phyloP scores from a whole-genome alignment of 2,888 invertebrate species.

The Panzeria rudis region DNA sequence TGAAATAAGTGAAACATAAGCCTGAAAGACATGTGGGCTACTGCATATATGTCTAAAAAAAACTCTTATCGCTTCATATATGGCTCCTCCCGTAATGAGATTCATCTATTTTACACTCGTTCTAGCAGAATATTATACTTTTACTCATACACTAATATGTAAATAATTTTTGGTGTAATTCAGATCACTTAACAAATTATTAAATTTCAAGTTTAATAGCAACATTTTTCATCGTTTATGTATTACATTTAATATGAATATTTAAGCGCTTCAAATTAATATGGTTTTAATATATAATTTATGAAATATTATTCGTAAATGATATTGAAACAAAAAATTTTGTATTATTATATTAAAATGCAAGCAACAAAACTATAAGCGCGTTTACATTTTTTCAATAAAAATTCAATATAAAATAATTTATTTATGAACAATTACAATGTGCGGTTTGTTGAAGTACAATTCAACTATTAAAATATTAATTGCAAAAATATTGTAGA shows the following conservation, averaged over 20 bases:
- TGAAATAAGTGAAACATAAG: no score
- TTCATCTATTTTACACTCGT: no score
- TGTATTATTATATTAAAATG: constrained; percentile 6
- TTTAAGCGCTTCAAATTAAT: constrained; percentile 63
- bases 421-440: constrained; percentile 59
- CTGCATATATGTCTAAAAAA: no score
- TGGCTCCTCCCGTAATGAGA: no score
- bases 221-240: not conserved
- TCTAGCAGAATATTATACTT: no score
- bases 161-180: no score
- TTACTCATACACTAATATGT: no score
- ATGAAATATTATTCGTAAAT: constrained; percentile 35
- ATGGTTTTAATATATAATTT: constrained; percentile 63
- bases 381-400: not conserved
- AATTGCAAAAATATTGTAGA: constrained; percentile 44
- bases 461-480: constrained; percentile 62
- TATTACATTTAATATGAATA: constrained; percentile 36
- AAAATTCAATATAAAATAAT: constrained; percentile 56
- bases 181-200: not conserved
- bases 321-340: constrained; percentile 58
- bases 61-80: no score
- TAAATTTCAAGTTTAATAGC: not conserved
- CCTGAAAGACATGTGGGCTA: no score
- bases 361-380: not conserved
- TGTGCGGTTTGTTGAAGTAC: constrained; percentile 35